Evolutionary conservation across 2,888 invertebrate species (phyloP), one percentile per base, ranked within the genome.

Genomic region (Dolichopus griseipennis): DNA sequence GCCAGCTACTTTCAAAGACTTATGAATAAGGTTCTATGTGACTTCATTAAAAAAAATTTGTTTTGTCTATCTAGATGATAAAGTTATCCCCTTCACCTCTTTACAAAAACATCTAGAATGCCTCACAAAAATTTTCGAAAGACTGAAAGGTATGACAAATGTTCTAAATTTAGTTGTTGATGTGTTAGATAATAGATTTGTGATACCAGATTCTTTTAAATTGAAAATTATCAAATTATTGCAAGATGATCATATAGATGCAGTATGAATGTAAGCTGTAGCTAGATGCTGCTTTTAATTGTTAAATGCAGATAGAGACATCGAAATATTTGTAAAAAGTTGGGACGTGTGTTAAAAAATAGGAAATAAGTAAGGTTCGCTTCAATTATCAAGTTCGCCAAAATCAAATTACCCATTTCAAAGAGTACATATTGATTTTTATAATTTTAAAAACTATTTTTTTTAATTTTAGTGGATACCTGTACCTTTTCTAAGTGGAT

Each of bases 341-440:
- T 63, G 63, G 22, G 15, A 4, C 5, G 33, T 63, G 2, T 63
- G 63, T 63, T 5, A 63, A 12, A 7, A 27, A 63, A 22, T 18
- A 10, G 15, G 12, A 21, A 33, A 8, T 8, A 8, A 63, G 10
- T n/a, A n/a, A n/a, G n/a, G n/a, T n/a, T n/a, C n/a, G n/a, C n/a
- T n/a, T n/a, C 10, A 63, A 22, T 63, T 63, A 63, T 22, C 22
- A 10, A 22, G 22, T 8, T 63, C 27, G 63, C 27, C 27, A 3
- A 63, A 63, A 33, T 63, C 63, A 63, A 37, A 18, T 21, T 21
- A 37, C 18, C 66, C 68, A 61, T 70, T 70, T n/a, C 70, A 69
- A 66, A 66, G 70, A 22, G 67, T 71, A 3, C 68, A 71, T 67
- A 61, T 70, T 4, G 71, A 71, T 68, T 68, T 71, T 22, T 68